These are phyloP conservation scores for Leucania comma DNA, from an alignment of 2,888 invertebrate genomes.

Conservation along the genomic window DNA sequence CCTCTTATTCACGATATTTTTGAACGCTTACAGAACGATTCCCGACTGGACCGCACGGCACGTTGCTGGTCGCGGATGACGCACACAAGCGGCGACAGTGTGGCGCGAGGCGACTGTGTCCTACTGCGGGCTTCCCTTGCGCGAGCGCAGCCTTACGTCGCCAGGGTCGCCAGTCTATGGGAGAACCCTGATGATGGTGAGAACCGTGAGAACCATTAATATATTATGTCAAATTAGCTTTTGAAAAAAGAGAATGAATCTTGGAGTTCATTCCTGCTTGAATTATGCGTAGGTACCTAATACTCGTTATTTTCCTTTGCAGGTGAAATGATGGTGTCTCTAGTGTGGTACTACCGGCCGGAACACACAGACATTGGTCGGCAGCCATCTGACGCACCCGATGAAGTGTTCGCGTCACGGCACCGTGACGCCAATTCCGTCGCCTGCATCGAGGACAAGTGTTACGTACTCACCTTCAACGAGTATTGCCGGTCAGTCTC, in stretches of 20 bases:
- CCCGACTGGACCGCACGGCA: slow-evolving; percentile 91
- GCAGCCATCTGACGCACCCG: slow-evolving; percentile 94
- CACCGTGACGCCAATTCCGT: slow-evolving; percentile 99
- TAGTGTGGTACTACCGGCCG: slow-evolving; percentile 99
- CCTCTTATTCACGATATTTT: not conserved
- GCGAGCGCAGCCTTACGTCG: slow-evolving; percentile 97
- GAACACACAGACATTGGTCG: slow-evolving; percentile 98
- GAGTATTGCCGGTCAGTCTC: slow-evolving; percentile 97
- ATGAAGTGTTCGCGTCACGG: slow-evolving; percentile 98
- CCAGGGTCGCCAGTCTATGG: slow-evolving; percentile 98
- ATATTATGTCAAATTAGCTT: slow-evolving; percentile 2
- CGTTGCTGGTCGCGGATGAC: slow-evolving; percentile 97
- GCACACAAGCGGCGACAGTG: slow-evolving; percentile 96
- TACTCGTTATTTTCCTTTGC: slow-evolving; percentile 57
- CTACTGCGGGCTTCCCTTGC: slow-evolving; percentile 96
- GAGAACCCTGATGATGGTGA: slow-evolving; percentile 98
- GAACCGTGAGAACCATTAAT: slow-evolving; percentile 64
- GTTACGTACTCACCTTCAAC: slow-evolving; percentile 98
- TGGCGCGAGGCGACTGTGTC: slow-evolving; percentile 97
- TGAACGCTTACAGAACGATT: slow-evolving; percentile 77
- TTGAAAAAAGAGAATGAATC: not conserved
- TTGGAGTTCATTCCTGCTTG: not conserved
- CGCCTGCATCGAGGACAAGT: slow-evolving; percentile 99
- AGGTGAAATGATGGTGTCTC: slow-evolving; percentile 99
- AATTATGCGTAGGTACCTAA: not conserved